Evolutionary conservation across 37 sponge, comb jelly and placozoan genomes (phyloP).

Genomic region (Diacarnus erythraeanus): DNA sequence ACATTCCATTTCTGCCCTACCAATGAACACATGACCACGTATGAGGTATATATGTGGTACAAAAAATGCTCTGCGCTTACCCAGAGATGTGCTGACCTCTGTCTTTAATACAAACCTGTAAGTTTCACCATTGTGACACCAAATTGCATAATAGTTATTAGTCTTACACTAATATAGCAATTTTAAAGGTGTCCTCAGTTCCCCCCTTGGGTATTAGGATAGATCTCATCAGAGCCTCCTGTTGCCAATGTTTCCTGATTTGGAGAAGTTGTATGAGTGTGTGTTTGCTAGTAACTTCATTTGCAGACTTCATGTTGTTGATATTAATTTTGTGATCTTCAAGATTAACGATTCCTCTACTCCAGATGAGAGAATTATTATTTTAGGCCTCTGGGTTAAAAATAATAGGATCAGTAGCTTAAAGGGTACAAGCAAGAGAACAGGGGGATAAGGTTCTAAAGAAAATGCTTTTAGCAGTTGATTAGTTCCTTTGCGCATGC

Average conservation of each 20-base stretch:
- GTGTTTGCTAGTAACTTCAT: slow-evolving; percentile 84
- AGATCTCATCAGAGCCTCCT: slow-evolving; percentile 54
- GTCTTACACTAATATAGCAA: background rate
- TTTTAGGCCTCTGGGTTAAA: no score
- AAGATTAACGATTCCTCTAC: no score
- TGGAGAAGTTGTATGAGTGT: slow-evolving; percentile 85
- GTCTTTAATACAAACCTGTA: slow-evolving; percentile 60
- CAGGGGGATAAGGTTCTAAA: slow-evolving; percentile 37
- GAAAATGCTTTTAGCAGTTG: slow-evolving; percentile 46
- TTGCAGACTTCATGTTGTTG: slow-evolving; percentile 84
- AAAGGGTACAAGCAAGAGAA: slow-evolving; percentile 67
- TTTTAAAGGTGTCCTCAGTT: no score
- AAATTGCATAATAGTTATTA: no score
- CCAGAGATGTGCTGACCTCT: slow-evolving; percentile 83
- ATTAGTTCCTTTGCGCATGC: no score
- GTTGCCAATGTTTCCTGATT: slow-evolving; percentile 73
- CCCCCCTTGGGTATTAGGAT: no score
- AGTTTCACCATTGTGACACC: slow-evolving; percentile 3
- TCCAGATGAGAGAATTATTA: no score
- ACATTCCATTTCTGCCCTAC: no score
- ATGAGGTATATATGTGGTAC: no score
- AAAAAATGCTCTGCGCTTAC: no score
- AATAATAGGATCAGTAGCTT: slow-evolving; percentile 72
- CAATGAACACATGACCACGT: no score
- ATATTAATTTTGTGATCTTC: no score